phyloP scores from a whole-genome alignment of 2,888 invertebrate species.

The Dasysyrphus tricinctus region DNA sequence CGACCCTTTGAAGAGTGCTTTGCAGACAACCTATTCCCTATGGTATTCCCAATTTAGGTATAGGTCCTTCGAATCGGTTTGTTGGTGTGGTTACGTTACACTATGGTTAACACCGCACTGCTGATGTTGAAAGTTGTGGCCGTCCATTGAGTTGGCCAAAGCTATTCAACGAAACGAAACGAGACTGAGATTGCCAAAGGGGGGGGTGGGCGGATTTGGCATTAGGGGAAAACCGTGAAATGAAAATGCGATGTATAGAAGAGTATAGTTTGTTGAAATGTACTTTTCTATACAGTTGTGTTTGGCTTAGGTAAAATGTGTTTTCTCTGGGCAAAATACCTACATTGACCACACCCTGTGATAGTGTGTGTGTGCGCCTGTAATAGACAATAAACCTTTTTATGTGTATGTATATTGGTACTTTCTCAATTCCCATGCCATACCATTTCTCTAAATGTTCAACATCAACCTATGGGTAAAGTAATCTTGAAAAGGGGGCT shows the following conservation, averaged over 20 bases:
- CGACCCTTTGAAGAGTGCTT: conserved; percentile 71
- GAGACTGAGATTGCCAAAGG: conserved; percentile 60
- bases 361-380: conserved; percentile 56
- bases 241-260: conserved; percentile 30
- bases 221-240: conserved; percentile 25
- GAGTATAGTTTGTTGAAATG: conserved; percentile 37
- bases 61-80: conserved; percentile 47
- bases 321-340: conserved; percentile 42
- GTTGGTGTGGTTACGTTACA: conserved; percentile 67
- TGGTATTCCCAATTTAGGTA: conserved; percentile 71
- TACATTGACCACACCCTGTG: conserved; percentile 74
- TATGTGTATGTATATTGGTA: conserved; percentile 32
- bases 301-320: conserved; percentile 68
- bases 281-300: conserved; percentile 49
- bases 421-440: conserved; percentile 44
- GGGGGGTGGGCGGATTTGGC: conserved; percentile 11
- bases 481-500: conserved; percentile 7
- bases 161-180: conserved; percentile 26
- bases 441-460: conserved; percentile 29
- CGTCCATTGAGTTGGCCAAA: conserved; percentile 71
- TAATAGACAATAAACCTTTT: conserved; percentile 52
- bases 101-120: conserved; percentile 43
- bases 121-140: neutral
- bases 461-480: neutral
- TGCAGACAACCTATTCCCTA: conserved; percentile 70